These are phyloP conservation scores for Eublepharis macularius DNA, from an alignment of 2,113 vertebrate species.

Conservation along the genomic window DNA sequence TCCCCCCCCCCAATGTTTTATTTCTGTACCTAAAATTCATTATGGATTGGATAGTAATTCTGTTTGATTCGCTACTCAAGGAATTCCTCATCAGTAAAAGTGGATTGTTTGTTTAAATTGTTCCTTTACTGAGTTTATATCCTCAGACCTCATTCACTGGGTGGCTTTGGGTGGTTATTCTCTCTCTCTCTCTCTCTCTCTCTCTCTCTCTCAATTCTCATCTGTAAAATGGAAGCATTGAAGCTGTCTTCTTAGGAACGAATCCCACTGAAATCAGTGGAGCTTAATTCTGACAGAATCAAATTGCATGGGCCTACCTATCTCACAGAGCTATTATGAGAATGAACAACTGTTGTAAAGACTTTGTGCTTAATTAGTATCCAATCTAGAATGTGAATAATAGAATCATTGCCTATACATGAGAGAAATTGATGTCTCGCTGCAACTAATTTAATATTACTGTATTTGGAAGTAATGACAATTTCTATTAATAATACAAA, in stretches of 20 bases:
- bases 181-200: background rate
- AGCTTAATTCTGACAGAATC: background rate
- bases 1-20: background rate
- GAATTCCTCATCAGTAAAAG: slow-evolving; percentile 28
- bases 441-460: background rate
- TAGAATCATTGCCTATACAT: background rate
- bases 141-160: background rate
- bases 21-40: slow-evolving; percentile 25
- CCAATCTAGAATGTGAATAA: background rate
- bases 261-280: background rate
- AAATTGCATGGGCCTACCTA: background rate
- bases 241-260: too few species aligned
- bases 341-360: background rate
- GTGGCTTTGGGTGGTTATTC: background rate
- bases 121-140: background rate
- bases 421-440: background rate
- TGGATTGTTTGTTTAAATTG: background rate
- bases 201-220: background rate
- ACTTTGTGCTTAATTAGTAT: background rate
- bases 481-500: too few species aligned
- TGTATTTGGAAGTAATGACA: too few species aligned
- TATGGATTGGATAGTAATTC: slow-evolving; percentile 45
- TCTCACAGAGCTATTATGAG: background rate
- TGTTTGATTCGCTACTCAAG: background rate
- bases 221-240: background rate